Conservation (phyloP, 2,113 vertebrate genomes). For the Elgaria multicarinata region DNA sequence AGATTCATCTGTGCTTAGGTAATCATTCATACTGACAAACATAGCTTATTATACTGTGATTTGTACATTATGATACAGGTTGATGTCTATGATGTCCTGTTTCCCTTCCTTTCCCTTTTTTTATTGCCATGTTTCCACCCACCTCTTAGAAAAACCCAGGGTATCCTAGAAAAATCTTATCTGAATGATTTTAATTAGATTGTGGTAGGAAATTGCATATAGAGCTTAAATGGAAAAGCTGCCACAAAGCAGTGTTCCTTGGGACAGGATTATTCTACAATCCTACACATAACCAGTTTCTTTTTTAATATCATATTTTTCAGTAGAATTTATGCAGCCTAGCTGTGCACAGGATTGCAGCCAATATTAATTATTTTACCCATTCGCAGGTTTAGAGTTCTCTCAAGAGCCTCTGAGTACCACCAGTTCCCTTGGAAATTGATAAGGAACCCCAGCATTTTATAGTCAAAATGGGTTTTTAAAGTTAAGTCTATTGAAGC, state of each 20-base stretch:
- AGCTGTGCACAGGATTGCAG: neutral
- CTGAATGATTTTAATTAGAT: neutral
- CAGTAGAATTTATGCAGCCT: neutral
- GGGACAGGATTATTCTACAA: neutral
- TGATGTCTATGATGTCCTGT: neutral
- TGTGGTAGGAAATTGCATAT: neutral
- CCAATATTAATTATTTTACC: conserved; percentile 12
- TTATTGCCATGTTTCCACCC: neutral
- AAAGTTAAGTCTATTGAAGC: conserved; percentile 19
- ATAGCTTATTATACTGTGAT: neutral
- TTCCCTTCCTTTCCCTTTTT: neutral
- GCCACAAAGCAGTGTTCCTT: neutral
- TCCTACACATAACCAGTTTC: neutral
- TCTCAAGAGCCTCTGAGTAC: neutral
- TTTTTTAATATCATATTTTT: neutral
- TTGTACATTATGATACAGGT: neutral
- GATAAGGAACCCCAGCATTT: neutral
- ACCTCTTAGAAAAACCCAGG: neutral
- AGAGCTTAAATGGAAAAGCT: neutral
- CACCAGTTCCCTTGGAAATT: neutral
- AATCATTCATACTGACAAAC: neutral
- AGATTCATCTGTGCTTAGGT: neutral
- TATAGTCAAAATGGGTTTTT: neutral
- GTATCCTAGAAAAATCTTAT: neutral
- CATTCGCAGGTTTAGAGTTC: neutral